A percentile compares a stretch with the other conserved stretches of the same genome.
phyloP scores from a whole-genome alignment of 1,140 invertebrate genomes.

The Lanistes nyassanus region DNA sequence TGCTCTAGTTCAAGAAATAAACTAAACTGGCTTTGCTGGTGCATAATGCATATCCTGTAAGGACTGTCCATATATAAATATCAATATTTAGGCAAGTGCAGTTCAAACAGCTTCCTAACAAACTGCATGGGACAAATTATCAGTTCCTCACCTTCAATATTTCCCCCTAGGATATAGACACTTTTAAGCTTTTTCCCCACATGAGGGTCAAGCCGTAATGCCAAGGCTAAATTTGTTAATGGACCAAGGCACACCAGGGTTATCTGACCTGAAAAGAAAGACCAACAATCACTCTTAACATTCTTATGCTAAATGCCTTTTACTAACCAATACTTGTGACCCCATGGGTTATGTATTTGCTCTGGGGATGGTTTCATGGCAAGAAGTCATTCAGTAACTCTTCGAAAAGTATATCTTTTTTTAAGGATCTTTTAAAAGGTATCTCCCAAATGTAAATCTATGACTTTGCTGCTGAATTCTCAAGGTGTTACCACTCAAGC shows the following conservation, averaged over 20 bases:
- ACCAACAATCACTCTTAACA: background rate
- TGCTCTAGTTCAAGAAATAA: background rate
- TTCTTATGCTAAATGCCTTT: too few relatives aligned
- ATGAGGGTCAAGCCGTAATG: conserved; percentile 75
- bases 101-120: background rate
- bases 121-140: background rate
- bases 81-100: background rate
- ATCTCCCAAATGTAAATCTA: too few relatives aligned
- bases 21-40: background rate
- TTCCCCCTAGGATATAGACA: conserved; percentile 82
- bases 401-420: too few relatives aligned
- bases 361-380: too few relatives aligned
- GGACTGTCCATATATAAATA: background rate
- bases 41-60: background rate
- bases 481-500: too few relatives aligned
- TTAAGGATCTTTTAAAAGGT: too few relatives aligned
- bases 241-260: conserved; percentile 77
- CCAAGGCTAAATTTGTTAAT: conserved; percentile 81
- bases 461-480: too few relatives aligned
- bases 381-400: too few relatives aligned
- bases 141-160: conserved; percentile 62
- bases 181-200: conserved; percentile 74
- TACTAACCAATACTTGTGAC: too few relatives aligned
- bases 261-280: conserved; percentile 54
- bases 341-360: too few relatives aligned